Evolutionary conservation across 2,797 vertebrate species (phyloP), one percentile per base, ranked within the genome.

Genomic region (Schizopygopsis malacanthus): DNA sequence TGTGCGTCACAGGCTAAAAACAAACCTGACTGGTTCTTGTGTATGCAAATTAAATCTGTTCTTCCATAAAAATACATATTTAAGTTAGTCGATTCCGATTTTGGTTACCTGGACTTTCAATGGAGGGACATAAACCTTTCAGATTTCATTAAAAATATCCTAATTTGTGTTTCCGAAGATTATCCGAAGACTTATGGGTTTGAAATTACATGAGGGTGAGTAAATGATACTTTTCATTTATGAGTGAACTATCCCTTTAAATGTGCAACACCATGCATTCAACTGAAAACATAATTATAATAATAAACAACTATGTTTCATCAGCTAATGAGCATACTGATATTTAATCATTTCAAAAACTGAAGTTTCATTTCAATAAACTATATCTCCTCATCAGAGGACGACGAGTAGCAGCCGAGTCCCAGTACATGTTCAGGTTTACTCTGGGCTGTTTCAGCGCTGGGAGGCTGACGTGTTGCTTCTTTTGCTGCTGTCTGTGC

Each of bases 391-490:
- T 95, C 95, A 78, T 95, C 95, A 59, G 95, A 95, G 6, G 95
- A 96, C 6, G 95, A 95, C 6, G 92, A 95, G 82, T 95, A 96
- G 90, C 90, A 95, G 85, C 90, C 91, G 7, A 95, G 91, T 71
- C 95, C 95, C 73, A 94, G 89, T 16, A 94, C 71, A 70, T 95
- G 90, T 56, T 78, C 73, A 0, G 20, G 86, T 65, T 33, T 90
- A 37, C 87, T 84, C n/a, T 81, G 81, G 43, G 37, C 22, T 20
- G 22, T 67, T 63, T 50, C 33, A 15, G 12, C 37, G 56, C 10
- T 63, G 2, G 71, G 39, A 2, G 81, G 10, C 33, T 43, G 15
- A 43, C 61, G 22, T 13, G 0, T 84, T 82, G 63, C 6, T 37
- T 39, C 33, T 85, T 70, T 75, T 43, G 15, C 83, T 47, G 47